Base-by-base conservation (phyloP, 1,140 invertebrate species). In the Teleopsis dalmanni region DNA sequence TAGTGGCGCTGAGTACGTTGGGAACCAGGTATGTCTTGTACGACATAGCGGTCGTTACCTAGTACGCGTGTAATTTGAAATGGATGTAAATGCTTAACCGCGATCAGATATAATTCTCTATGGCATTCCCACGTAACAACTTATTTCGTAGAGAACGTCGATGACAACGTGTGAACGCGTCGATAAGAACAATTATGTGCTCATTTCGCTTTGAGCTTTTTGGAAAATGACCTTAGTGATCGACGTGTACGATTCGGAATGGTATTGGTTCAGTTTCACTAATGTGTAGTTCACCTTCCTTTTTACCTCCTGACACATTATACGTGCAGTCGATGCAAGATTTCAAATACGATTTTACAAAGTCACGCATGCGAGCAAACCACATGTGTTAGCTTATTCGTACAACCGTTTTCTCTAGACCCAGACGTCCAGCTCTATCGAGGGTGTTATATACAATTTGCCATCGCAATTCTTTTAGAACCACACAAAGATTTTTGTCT, bases 221-320 rank as follows among this genome's bases (percentile, higher is more conserved):
- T 7, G 47, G 25, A 26, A 60, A 61, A 0, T 54, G 60, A 14
- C 62, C 58, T n/a, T 54, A 8, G 46, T 58, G 52, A 35, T 60
- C 56, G 27, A 58, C 34, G 42, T 60, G 48, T 22, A 53, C 18
- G 5, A 7, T 11, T n/a, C 31, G 35, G 35, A 57, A 56, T 14
- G 51, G 54, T 21, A 38, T 40, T 8, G 49, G 46, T 34, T 14
- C 18, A 7, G 33, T 21, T 11, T 45, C 41, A 6, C 7, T n/a
- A 8, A 23, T 6, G 16, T 51, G 49, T n/a, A 50, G 6, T 11
- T 27, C 4, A 35, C 7, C 31, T 14, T 51, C 44, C 11, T n/a
- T 11, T 23, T 51, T 42, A 9, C 43, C 42, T 16, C 48, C 38
- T 22, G 26, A 22, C 25, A 44, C 45, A n/a, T 50, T 43, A 10